Percentiles rank a stretch among this genome's conserved stretches.
phyloP scores from a whole-genome alignment of 2,888 invertebrate genomes.

The Erebia aethiops region DNA sequence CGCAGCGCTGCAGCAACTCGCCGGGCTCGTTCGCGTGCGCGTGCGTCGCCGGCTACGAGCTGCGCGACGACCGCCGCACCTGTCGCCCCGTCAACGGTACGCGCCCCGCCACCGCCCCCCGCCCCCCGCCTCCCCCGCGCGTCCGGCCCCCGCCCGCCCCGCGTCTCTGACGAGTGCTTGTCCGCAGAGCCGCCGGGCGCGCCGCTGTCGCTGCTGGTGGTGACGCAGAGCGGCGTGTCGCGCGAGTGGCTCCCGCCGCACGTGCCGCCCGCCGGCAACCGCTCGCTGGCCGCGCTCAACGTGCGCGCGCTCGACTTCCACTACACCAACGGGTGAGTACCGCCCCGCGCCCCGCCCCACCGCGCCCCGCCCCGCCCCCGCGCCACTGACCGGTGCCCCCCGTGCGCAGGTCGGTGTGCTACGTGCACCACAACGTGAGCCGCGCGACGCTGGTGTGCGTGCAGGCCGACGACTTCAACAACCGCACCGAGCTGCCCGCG shows the following conservation, averaged over 20 bases:
- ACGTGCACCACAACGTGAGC: slow-evolving; percentile 86
- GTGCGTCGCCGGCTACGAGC: slow-evolving; percentile 87
- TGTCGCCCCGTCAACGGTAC: slow-evolving; percentile 89
- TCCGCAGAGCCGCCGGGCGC: slow-evolving; percentile 84
- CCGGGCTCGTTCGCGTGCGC: slow-evolving; percentile 87
- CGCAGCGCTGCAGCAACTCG: slow-evolving; percentile 88
- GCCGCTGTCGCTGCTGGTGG: slow-evolving; percentile 86
- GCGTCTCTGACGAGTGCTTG: neutral
- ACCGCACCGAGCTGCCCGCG: slow-evolving; percentile 78
- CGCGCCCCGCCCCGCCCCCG: neutral
- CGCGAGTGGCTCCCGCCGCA: slow-evolving; percentile 79
- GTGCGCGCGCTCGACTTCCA: slow-evolving; percentile 71
- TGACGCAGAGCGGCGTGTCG: slow-evolving; percentile 85
- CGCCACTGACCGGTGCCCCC: slow-evolving; percentile 24
- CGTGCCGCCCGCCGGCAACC: slow-evolving; percentile 37
- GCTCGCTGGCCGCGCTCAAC: slow-evolving; percentile 61
- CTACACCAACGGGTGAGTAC: slow-evolving; percentile 62
- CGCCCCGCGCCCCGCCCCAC: neutral
- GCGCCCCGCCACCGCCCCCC: neutral
- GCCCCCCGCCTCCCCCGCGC: no score
- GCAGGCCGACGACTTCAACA: slow-evolving; percentile 84
- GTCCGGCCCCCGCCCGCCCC: no score
- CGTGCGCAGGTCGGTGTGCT: slow-evolving; percentile 83
- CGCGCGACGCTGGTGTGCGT: slow-evolving; percentile 85
- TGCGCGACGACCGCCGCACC: slow-evolving; percentile 75